Evolutionary conservation across 2,113 vertebrate species (phyloP).

Genomic region (Nymphicus hollandicus): DNA sequence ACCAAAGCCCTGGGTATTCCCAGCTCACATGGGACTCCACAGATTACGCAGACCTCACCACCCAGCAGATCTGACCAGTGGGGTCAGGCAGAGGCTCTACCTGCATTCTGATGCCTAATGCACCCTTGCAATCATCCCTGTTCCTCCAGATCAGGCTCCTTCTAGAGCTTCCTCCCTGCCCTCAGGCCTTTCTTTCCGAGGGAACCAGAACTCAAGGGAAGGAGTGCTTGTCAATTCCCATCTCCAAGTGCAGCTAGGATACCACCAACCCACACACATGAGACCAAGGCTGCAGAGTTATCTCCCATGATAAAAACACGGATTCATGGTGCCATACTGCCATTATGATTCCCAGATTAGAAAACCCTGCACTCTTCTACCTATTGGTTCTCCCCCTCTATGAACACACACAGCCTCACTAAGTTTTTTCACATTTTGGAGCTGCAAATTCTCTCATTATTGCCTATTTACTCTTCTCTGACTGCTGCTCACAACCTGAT

Average conservation of each 20-base stretch:
- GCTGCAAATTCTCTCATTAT: conserved; percentile 49
- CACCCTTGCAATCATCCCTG: accelerated
- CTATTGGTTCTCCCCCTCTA: not conserved
- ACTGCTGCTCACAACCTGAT: conserved; percentile 41
- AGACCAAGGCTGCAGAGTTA: not conserved
- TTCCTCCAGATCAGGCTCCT: not conserved
- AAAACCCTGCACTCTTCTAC: not conserved
- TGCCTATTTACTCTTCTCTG: conserved; percentile 57
- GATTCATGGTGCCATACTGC: not conserved
- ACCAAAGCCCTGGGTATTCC: not conserved
- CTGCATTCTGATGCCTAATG: accelerated
- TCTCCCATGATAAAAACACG: not conserved
- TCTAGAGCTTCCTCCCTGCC: not conserved
- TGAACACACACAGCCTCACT: not conserved
- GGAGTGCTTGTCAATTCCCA: not conserved
- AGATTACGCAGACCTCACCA: not conserved
- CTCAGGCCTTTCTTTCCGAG: not conserved
- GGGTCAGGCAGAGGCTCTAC: not conserved
- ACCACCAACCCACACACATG: accelerated
- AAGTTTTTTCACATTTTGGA: not conserved
- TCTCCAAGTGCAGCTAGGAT: not conserved
- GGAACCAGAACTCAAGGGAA: not conserved
- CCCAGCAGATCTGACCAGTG: not conserved
- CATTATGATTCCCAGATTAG: not conserved
- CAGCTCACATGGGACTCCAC: not conserved